Conservation (phyloP, 2,113 vertebrate genomes). For the Macrotis lagotis region DNA sequence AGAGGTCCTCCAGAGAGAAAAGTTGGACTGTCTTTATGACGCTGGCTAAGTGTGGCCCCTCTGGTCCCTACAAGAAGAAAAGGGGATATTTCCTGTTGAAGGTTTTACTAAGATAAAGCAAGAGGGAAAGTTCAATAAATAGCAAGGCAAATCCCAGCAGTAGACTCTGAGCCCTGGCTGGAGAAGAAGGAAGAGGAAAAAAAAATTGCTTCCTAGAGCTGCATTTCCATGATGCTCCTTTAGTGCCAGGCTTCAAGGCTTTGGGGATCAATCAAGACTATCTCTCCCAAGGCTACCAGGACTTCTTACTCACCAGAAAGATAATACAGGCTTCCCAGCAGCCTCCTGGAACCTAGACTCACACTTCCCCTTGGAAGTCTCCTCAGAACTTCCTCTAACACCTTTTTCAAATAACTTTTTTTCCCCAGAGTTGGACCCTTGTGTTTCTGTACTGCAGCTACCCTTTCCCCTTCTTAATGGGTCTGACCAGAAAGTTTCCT, state of each 20-base stretch:
- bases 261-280: neutral
- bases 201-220: neutral
- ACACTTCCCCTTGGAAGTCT: neutral
- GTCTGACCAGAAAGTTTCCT: slow-evolving; percentile 14
- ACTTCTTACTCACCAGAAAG: slow-evolving; percentile 22
- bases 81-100: slow-evolving; percentile 33
- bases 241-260: neutral
- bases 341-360: neutral
- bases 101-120: neutral
- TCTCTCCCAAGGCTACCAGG: neutral
- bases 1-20: slow-evolving; percentile 13
- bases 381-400: slow-evolving; percentile 11
- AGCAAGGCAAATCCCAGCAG: neutral
- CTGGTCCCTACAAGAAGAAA: slow-evolving; percentile 14
- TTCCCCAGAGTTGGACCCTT: neutral
- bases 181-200: neutral
- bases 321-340: neutral
- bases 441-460: slow-evolving; percentile 8
- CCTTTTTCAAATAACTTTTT: slow-evolving; percentile 11
- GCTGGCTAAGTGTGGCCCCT: neutral
- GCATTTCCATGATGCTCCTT: neutral
- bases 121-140: neutral
- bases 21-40: neutral
- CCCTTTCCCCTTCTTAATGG: neutral
- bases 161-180: neutral